These are phyloP conservation scores for Hetaerina titia DNA, from an alignment of 2,888 invertebrate genomes.

Conservation along the genomic window DNA sequence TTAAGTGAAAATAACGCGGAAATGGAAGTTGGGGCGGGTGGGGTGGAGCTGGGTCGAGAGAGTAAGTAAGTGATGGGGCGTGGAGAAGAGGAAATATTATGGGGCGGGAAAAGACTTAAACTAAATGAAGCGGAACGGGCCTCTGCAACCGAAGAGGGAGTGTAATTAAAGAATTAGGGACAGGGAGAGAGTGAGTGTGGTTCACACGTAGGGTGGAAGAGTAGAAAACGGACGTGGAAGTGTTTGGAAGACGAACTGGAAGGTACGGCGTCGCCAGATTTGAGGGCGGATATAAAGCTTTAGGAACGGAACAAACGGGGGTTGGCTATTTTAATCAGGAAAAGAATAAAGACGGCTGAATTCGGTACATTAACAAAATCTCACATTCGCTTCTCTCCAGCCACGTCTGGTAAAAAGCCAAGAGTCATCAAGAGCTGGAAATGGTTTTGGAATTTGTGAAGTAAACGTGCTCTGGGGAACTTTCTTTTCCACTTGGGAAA, in stretches of 20 bases:
- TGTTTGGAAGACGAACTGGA: background rate
- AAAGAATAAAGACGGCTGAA: background rate
- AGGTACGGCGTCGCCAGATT: background rate
- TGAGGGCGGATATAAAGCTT: background rate
- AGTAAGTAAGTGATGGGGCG: background rate
- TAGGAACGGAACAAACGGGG: background rate
- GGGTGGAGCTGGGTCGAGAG: background rate
- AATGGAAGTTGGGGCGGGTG: background rate
- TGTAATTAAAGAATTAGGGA: background rate
- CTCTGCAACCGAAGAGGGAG: background rate
- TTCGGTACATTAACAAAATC: background rate
- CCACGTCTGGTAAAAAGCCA: background rate
- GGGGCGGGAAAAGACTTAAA: background rate
- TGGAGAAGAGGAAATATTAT: background rate
- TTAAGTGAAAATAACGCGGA: constrained; percentile 51
- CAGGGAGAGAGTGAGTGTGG: background rate
- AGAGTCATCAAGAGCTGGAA: background rate
- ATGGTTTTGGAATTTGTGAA: background rate
- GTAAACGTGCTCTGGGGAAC: background rate
- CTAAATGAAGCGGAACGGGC: background rate
- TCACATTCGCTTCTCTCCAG: background rate
- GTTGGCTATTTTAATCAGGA: background rate
- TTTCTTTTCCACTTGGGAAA: background rate
- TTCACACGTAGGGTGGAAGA: too few species aligned
- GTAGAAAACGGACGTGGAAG: too few species aligned